These are phyloP conservation scores for Chromoteleia sp. DNA, from an alignment of 2,888 invertebrate species.

Conservation along the genomic window DNA sequence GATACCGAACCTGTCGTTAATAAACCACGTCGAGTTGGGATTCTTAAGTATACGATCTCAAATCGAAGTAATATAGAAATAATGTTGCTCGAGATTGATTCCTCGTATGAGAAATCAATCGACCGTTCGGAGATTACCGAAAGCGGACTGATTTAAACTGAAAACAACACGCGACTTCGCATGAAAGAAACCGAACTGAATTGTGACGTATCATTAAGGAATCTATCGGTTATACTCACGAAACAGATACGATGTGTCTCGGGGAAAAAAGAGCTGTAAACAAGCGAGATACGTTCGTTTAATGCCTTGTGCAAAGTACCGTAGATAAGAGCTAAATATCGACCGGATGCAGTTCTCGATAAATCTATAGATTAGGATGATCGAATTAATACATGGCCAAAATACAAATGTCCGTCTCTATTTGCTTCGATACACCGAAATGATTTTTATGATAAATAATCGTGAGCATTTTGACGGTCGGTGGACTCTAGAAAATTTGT, in stretches of 20 bases:
- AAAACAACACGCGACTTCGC: slow-evolving; percentile 5
- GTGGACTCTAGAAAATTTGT: slow-evolving; percentile 42
- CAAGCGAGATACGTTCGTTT: slow-evolving; percentile 42
- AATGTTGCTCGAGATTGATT: too few relatives aligned
- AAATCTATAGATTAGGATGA: too few relatives aligned
- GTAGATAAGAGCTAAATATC: slow-evolving; percentile 36
- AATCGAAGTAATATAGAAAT: too few relatives aligned
- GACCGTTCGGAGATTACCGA: background rate
- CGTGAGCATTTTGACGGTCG: slow-evolving; percentile 15
- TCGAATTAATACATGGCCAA: too few relatives aligned
- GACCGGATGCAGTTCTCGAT: slow-evolving; percentile 24
- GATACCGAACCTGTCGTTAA: too few relatives aligned
- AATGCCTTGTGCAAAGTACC: slow-evolving; percentile 40
- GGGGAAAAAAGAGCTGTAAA: slow-evolving; percentile 42
- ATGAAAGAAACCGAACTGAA: slow-evolving; percentile 37
- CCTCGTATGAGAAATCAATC: background rate
- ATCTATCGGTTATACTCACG: slow-evolving; percentile 21
- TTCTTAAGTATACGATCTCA: too few relatives aligned
- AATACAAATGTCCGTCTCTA: too few relatives aligned
- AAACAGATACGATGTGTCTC: slow-evolving; percentile 16
- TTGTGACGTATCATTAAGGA: slow-evolving; percentile 11
- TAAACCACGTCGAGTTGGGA: too few relatives aligned
- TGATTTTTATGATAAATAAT: too few relatives aligned
- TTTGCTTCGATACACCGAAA: too few relatives aligned
- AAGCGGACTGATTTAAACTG: background rate